Conservation (phyloP, 2,113 vertebrate genomes). For the Macrotis lagotis region DNA sequence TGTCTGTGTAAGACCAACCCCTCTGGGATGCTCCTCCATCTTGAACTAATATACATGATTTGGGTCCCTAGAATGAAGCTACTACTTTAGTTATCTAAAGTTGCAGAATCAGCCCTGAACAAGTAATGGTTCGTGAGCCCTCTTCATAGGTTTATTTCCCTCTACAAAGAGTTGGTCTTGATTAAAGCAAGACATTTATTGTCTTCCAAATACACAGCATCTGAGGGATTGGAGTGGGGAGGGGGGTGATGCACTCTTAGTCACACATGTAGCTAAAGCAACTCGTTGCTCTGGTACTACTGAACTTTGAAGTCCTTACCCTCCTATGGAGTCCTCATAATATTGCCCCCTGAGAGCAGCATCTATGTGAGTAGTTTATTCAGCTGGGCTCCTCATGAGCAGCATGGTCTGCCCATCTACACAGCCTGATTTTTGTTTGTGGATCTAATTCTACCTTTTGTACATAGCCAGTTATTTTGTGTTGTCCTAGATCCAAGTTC, state of each 20-base stretch:
- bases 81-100: not conserved
- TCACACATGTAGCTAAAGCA: not conserved
- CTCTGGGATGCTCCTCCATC: not conserved
- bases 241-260: too few relatives aligned
- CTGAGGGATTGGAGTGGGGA: too few relatives aligned
- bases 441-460: not conserved
- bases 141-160: not conserved
- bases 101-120: not conserved
- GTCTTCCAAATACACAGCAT: not conserved
- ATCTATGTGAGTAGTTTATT: not conserved
- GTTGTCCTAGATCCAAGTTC: not conserved
- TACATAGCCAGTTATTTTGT: not conserved
- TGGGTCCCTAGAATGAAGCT: not conserved
- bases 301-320: not conserved
- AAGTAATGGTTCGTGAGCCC: not conserved
- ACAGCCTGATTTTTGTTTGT: not conserved
- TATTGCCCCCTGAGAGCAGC: not conserved
- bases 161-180: not conserved
- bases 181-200: not conserved
- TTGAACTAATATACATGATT: not conserved
- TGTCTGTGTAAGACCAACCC: not conserved
- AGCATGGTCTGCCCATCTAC: not conserved
- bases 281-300: not conserved
- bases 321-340: not conserved
- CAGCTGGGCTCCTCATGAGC: not conserved